Evolutionary conservation across 2,888 invertebrate genomes (phyloP).

Genomic region (Brenthis hecate): DNA sequence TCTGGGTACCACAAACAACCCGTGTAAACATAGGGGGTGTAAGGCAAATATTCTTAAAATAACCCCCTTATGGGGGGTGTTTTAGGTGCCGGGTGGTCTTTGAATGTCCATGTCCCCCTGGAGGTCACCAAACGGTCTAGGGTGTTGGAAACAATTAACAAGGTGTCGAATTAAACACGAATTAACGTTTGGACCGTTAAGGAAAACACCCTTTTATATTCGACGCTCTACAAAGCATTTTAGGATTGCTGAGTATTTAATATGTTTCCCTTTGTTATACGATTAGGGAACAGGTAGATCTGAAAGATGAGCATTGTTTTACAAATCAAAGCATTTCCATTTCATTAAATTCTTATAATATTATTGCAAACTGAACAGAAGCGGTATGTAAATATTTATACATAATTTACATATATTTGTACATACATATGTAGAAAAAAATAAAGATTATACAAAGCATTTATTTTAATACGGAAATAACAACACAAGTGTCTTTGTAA

Average conservation of each 20-base stretch:
- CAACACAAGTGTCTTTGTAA: too few species aligned
- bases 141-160: conserved; percentile 81
- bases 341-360: not conserved
- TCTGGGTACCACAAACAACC: conserved; percentile 81
- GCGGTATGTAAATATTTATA: too few species aligned
- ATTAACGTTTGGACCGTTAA: conserved; percentile 79
- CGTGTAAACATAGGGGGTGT: conserved; percentile 76
- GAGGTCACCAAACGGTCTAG: conserved; percentile 79
- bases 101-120: conserved; percentile 64
- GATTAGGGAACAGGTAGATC: conserved; percentile 48
- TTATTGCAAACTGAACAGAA: not conserved
- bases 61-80: conserved; percentile 65
- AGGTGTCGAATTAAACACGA: conserved; percentile 83
- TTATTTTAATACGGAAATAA: too few species aligned
- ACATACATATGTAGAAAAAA: too few species aligned
- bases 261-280: conserved; percentile 76
- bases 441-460: too few species aligned
- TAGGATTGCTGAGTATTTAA: conserved; percentile 80
- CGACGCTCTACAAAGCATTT: conserved; percentile 78
- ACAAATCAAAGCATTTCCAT: conserved; percentile 24
- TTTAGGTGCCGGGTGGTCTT: conserved; percentile 50
- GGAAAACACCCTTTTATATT: conserved; percentile 81
- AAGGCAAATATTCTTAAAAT: conserved; percentile 81
- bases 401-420: too few species aligned
- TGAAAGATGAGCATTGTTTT: conserved; percentile 20